Evolutionary conservation across 2,113 vertebrate species (phyloP).

Genomic region (Vireo altiloquus): DNA sequence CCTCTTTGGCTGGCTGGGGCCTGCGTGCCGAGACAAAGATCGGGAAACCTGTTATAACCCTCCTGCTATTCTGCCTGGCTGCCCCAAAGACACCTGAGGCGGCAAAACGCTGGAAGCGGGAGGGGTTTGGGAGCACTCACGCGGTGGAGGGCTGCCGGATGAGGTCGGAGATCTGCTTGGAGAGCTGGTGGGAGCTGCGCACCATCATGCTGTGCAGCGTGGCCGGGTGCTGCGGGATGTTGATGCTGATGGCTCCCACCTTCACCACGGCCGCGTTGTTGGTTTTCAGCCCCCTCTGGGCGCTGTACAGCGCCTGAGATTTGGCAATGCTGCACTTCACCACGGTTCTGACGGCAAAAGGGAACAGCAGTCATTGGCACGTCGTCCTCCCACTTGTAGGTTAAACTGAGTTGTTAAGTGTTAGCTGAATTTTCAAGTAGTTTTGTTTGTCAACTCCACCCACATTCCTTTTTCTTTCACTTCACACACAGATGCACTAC

Average conservation of each 20-base stretch:
- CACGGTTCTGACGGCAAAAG: constrained; percentile 84
- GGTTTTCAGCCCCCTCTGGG: constrained; percentile 91
- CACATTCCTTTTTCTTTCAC: background rate
- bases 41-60: background rate
- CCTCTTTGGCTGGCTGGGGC: constrained; percentile 85
- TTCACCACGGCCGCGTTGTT: constrained; percentile 95
- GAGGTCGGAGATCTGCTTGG: constrained; percentile 98
- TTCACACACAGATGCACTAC: constrained; percentile 25
- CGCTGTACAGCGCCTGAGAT: constrained; percentile 96
- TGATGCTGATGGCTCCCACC: constrained; percentile 95
- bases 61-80: background rate
- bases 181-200: constrained; percentile 97
- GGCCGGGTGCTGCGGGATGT: constrained; percentile 97
- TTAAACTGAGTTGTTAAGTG: background rate
- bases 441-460: background rate
- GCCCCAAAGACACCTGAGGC: accelerated
- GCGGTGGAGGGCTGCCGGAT: constrained; percentile 90
- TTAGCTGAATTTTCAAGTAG: background rate
- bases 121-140: constrained; percentile 65
- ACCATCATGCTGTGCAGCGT: constrained; percentile 99
- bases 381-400: accelerated
- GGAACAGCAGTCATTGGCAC: background rate
- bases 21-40: constrained; percentile 54
- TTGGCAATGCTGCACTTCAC: constrained; percentile 99
- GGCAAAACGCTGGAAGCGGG: accelerated